These are phyloP conservation scores for Biston betularia DNA, from an alignment of 2,888 invertebrate species.

Conservation along the genomic window DNA sequence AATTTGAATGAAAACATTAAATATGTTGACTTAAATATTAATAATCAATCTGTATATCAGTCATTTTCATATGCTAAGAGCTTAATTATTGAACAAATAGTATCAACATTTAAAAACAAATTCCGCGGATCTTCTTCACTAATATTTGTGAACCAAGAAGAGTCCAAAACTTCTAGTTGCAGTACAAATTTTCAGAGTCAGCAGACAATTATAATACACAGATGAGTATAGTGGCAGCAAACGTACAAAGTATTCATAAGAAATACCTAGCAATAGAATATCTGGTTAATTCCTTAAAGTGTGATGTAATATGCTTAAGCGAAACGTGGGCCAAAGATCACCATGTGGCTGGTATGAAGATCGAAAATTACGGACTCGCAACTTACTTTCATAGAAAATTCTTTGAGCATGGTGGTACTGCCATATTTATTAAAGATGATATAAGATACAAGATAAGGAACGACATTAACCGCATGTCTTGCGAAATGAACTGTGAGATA, in stretches of 20 bases:
- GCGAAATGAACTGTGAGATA: constrained; percentile 10
- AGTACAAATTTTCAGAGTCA: neutral
- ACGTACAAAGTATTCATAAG: constrained; percentile 11
- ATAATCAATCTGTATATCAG: neutral
- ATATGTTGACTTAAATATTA: neutral
- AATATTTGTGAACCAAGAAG: neutral
- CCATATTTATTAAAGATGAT: constrained; percentile 10
- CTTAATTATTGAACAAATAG: neutral
- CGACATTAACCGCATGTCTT: constrained; percentile 2
- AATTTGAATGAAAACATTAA: neutral
- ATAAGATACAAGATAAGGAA: neutral
- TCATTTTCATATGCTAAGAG: neutral
- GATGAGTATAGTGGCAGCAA: constrained; percentile 1
- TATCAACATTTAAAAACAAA: neutral
- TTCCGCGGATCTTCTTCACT: neutral
- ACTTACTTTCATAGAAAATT: constrained; percentile 8
- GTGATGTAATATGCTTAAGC: constrained; percentile 5
- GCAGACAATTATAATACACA: neutral
- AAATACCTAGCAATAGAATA: constrained; percentile 5
- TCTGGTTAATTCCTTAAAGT: neutral
- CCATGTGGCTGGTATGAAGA: constrained; percentile 2
- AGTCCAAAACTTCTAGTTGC: neutral
- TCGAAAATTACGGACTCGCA: constrained; percentile 8
- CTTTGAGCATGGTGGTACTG: constrained; percentile 10
- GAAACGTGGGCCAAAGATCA: constrained; percentile 15